Percentiles rank a stretch among this genome's conserved stretches.
Conservation (phyloP, 2,113 vertebrate species). For the Dissostichus mawsoni region DNA sequence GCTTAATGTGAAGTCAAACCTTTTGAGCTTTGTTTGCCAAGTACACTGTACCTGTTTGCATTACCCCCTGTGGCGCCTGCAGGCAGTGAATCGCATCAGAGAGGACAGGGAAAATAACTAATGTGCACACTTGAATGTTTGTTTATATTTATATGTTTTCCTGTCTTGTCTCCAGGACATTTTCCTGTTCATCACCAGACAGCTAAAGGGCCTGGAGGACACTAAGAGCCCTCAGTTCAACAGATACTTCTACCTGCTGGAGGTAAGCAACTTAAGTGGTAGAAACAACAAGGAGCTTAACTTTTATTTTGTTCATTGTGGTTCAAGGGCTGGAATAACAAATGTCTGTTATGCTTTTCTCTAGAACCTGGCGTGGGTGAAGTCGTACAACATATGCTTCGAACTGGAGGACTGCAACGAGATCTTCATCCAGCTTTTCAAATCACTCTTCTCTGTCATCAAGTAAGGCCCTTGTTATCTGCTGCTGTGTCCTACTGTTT, state of each 20-base stretch:
- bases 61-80: too few species aligned
- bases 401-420: slow-evolving; percentile 99
- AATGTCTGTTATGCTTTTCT: slow-evolving; percentile 21
- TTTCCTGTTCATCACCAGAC: slow-evolving; percentile 99
- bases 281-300: neutral
- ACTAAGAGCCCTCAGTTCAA: slow-evolving; percentile 99
- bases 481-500: neutral
- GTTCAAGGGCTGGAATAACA: neutral
- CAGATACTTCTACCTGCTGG: slow-evolving; percentile 99
- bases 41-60: too few species aligned
- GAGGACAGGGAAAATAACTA: too few species aligned
- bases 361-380: slow-evolving; percentile 99
- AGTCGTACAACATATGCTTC: slow-evolving; percentile 99
- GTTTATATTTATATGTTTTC: neutral
- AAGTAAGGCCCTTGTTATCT: slow-evolving; percentile 87
- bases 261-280: slow-evolving; percentile 83
- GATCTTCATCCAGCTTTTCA: slow-evolving; percentile 99
- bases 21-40: too few species aligned
- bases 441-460: slow-evolving; percentile 98
- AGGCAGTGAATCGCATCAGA: too few species aligned
- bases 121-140: too few species aligned
- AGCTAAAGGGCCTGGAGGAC: slow-evolving; percentile 98
- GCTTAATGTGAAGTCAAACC: too few species aligned
- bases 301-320: neutral
- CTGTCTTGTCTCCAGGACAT: slow-evolving; percentile 88